Percentiles rank a stretch among this genome's conserved stretches.
Evolutionary conservation across 1,140 invertebrate species (phyloP).

Genomic region (Cylas formicarius): DNA sequence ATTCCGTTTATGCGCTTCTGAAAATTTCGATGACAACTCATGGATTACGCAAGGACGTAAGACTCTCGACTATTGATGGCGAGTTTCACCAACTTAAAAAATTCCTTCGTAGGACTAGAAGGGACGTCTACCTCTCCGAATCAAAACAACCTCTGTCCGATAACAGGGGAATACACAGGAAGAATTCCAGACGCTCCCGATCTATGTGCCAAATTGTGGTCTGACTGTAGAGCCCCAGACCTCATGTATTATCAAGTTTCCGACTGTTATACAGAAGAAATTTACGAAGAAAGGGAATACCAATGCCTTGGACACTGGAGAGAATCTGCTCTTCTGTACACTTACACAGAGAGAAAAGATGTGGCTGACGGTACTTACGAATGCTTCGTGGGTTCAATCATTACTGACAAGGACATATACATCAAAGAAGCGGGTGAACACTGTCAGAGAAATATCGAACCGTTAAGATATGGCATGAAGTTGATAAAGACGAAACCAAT

Average conservation of each 20-base stretch:
- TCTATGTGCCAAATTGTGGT: slow-evolving; percentile 64
- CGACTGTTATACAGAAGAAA: slow-evolving; percentile 53
- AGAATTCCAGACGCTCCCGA: slow-evolving; percentile 57
- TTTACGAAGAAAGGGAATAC: slow-evolving; percentile 66
- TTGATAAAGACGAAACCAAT: slow-evolving; percentile 37
- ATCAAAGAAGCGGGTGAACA: slow-evolving; percentile 65
- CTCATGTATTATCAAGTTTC: slow-evolving; percentile 67
- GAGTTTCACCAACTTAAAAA: background rate
- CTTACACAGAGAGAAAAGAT: slow-evolving; percentile 62
- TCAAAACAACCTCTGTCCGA: slow-evolving; percentile 53
- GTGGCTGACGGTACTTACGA: slow-evolving; percentile 54
- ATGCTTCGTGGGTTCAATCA: slow-evolving; percentile 64
- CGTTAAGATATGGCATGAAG: slow-evolving; percentile 57
- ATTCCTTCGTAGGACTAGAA: slow-evolving; percentile 44
- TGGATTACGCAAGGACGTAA: slow-evolving; percentile 63
- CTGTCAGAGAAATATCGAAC: slow-evolving; percentile 58
- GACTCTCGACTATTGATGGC: slow-evolving; percentile 1
- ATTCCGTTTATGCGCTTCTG: slow-evolving; percentile 42
- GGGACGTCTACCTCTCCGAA: slow-evolving; percentile 31
- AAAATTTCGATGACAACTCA: slow-evolving; percentile 46
- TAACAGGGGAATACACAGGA: slow-evolving; percentile 62
- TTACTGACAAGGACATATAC: slow-evolving; percentile 51
- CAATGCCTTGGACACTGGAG: slow-evolving; percentile 64
- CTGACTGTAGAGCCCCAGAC: slow-evolving; percentile 61
- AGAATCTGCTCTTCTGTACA: slow-evolving; percentile 59